Percentiles rank a stretch among this genome's conserved stretches.
phyloP scores from a whole-genome alignment of 2,888 invertebrate genomes.

The Melanotus villosus region DNA sequence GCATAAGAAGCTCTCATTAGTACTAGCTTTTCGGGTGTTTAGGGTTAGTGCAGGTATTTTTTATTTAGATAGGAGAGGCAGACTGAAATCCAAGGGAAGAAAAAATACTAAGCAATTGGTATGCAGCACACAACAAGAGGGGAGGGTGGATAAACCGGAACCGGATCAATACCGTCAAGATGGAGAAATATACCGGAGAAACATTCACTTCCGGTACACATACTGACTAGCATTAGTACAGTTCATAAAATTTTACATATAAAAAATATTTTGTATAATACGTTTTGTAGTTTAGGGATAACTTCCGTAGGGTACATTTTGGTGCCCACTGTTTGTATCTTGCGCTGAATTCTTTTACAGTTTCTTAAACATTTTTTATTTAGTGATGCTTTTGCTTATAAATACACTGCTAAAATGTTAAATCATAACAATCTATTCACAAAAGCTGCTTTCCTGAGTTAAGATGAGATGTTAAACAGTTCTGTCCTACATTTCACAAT shows the following conservation, averaged over 20 bases:
- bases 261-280: no score
- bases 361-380: no score
- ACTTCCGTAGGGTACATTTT: no score
- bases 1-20: conserved; percentile 58
- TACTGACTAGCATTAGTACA: conserved; percentile 20
- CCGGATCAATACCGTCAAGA: conserved; percentile 69
- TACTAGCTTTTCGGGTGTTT: conserved; percentile 64
- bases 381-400: no score
- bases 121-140: conserved; percentile 74
- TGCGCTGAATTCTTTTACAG: no score
- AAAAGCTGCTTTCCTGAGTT: no score
- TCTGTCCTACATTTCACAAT: no score
- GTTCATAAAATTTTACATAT: background rate
- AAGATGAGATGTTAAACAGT: no score
- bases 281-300: no score
- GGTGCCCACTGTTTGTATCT: no score
- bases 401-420: no score
- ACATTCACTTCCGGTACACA: conserved; percentile 60
- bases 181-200: conserved; percentile 67
- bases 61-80: conserved; percentile 58
- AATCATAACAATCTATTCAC: no score
- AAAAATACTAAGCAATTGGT: conserved; percentile 75
- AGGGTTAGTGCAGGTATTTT: conserved; percentile 64
- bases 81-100: conserved; percentile 53
- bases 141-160: conserved; percentile 68